These are phyloP conservation scores for Pseudochromis fuscus DNA, from an alignment of 2,797 vertebrate species.

Conservation along the genomic window DNA sequence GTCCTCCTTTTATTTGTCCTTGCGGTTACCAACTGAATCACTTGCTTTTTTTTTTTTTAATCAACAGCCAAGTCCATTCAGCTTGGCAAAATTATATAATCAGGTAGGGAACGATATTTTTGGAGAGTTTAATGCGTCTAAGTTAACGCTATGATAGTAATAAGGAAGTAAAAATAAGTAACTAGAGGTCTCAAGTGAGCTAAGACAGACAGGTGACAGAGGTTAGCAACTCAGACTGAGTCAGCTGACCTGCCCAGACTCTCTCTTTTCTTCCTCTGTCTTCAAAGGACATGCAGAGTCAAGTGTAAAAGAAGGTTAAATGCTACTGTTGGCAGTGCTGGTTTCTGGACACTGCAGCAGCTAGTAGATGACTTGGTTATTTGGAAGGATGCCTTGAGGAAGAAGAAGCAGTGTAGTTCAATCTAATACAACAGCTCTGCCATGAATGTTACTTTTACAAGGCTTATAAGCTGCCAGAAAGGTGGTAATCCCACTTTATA, in stretches of 20 bases:
- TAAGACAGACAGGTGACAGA: not conserved
- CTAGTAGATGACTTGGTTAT: not conserved
- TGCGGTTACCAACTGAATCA: slow-evolving; percentile 7
- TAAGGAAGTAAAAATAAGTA: slow-evolving; percentile 18
- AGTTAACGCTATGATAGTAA: too few relatives aligned
- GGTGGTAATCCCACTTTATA: not conserved
- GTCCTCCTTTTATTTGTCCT: slow-evolving; percentile 19
- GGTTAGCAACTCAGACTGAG: not conserved
- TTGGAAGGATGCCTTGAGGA: not conserved
- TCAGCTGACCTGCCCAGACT: slow-evolving; percentile 17
- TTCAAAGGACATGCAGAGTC: not conserved
- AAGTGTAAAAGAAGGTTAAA: not conserved
- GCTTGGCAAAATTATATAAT: slow-evolving; percentile 1
- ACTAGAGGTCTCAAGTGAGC: slow-evolving; percentile 11
- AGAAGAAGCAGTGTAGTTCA: not conserved
- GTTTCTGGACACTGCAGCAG: not conserved
- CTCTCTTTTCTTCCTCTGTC: slow-evolving; percentile 1
- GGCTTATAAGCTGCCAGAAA: not conserved
- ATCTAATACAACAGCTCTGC: not conserved
- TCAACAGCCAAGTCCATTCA: not conserved
- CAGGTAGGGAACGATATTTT: not conserved
- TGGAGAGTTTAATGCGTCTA: not conserved
- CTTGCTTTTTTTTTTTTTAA: slow-evolving; percentile 5
- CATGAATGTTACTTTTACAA: not conserved
- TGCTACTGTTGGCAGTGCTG: not conserved